Evolutionary conservation across 2,113 vertebrate species (phyloP).

Genomic region (Mormyrus lacerda): DNA sequence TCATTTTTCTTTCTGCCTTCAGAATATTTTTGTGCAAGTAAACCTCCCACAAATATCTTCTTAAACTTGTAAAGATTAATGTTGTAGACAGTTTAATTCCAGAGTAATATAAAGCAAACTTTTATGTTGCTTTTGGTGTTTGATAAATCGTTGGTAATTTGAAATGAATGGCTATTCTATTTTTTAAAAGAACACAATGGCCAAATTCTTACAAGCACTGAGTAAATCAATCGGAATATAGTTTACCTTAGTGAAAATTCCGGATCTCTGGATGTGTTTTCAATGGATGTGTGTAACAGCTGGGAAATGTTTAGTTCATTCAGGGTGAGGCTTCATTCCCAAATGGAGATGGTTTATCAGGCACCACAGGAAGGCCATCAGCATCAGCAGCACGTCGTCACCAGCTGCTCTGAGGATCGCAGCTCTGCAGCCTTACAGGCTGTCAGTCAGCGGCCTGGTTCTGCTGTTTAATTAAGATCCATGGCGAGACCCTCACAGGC

Average conservation of each 20-base stretch:
- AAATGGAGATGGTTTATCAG: not conserved
- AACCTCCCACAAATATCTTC: not conserved
- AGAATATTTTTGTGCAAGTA: not conserved
- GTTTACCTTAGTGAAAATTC: not conserved
- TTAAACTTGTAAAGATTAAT: not conserved
- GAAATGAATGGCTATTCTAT: not conserved
- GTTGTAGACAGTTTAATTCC: not conserved
- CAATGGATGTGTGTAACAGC: not conserved
- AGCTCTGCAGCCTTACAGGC: not conserved
- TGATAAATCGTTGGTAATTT: not conserved
- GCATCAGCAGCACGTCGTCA: not conserved
- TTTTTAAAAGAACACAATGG: not conserved
- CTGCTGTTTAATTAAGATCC: slow-evolving; percentile 5
- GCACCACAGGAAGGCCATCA: not conserved
- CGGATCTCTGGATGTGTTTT: not conserved
- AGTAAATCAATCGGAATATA: not conserved
- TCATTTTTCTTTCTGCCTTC: not conserved
- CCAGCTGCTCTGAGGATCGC: not conserved
- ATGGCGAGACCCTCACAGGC: not conserved
- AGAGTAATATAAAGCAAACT: not conserved
- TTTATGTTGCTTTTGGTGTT: not conserved
- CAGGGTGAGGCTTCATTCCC: not conserved
- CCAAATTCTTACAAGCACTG: not conserved
- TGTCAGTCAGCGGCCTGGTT: not conserved
- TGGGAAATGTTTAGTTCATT: not conserved